Conservation (phyloP, 2,113 vertebrate genomes). For the Haplochromis burtoni region DNA sequence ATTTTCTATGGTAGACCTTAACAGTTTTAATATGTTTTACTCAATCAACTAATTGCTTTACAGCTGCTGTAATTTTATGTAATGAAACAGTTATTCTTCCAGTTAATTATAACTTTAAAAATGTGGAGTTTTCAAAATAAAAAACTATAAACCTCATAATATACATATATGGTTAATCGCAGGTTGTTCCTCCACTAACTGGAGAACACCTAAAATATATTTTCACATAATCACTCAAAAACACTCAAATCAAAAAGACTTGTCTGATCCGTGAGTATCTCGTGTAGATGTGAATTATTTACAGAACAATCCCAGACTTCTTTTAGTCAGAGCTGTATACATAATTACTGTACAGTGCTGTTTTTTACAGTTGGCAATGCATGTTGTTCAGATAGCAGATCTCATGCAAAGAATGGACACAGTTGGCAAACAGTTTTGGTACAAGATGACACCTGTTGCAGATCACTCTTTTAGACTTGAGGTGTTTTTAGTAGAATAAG, state of each 20-base stretch:
- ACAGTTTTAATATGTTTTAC: background rate
- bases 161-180: background rate
- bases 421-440: slow-evolving; percentile 30
- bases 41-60: background rate
- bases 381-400: slow-evolving; percentile 13
- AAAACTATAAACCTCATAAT: background rate
- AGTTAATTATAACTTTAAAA: background rate
- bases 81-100: background rate
- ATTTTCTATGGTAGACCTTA: background rate
- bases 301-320: slow-evolving; percentile 40
- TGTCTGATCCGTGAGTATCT: slow-evolving; percentile 52
- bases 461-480: background rate
- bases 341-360: slow-evolving; percentile 38
- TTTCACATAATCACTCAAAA: background rate
- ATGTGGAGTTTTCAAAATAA: background rate
- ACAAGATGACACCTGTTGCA: background rate
- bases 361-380: slow-evolving; percentile 38
- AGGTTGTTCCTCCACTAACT: background rate
- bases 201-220: background rate
- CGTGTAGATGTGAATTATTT: slow-evolving; percentile 20
- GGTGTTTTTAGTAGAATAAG: slow-evolving; percentile 28
- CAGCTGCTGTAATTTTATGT: background rate
- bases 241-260: background rate
- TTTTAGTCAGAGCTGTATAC: slow-evolving; percentile 22
- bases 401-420: slow-evolving; percentile 49